Percentiles rank a stretch among this genome's conserved stretches.
These are phyloP conservation scores for Hiodon alosoides DNA, from an alignment of 2,113 vertebrate genomes.

Conservation along the genomic window DNA sequence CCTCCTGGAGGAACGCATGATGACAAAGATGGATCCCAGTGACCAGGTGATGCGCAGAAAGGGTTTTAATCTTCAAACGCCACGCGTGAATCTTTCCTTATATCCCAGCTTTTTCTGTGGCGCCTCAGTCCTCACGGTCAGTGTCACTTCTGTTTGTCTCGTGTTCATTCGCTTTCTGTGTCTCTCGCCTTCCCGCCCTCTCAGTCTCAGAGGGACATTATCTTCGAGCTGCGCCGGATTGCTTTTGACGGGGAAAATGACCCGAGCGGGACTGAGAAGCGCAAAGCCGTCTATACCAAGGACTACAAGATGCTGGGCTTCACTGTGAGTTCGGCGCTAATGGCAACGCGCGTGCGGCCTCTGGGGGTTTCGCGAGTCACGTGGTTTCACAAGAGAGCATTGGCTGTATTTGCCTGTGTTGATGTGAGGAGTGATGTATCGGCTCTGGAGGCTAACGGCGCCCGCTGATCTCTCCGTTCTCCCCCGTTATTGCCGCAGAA, in stretches of 20 bases:
- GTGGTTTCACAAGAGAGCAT: not conserved
- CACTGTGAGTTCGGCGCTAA: constrained; percentile 66
- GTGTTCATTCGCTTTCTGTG: not conserved
- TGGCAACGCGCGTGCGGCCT: not conserved
- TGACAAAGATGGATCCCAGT: constrained; percentile 98
- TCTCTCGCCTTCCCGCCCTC: constrained; percentile 1
- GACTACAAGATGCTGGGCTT: constrained; percentile 99
- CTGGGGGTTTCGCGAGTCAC: not conserved
- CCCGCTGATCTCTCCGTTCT: not conserved
- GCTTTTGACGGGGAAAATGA: constrained; percentile 93
- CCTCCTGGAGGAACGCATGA: constrained; percentile 95
- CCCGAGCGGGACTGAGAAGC: constrained; percentile 81
- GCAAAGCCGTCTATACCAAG: constrained; percentile 93
- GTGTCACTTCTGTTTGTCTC: no score
- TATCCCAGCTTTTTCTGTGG: not conserved
- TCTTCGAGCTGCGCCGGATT: constrained; percentile 91
- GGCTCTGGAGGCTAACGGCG: not conserved
- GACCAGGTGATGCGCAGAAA: constrained; percentile 70
- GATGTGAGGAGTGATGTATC: no score
- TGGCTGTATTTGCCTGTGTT: not conserved
- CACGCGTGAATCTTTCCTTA: no score
- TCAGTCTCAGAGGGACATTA: constrained; percentile 89
- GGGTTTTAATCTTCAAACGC: not conserved
- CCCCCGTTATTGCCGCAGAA: constrained; percentile 64
- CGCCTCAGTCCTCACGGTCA: not conserved